Conservation (phyloP, 1,140 invertebrate genomes). For the Hirudo medicinalis region DNA sequence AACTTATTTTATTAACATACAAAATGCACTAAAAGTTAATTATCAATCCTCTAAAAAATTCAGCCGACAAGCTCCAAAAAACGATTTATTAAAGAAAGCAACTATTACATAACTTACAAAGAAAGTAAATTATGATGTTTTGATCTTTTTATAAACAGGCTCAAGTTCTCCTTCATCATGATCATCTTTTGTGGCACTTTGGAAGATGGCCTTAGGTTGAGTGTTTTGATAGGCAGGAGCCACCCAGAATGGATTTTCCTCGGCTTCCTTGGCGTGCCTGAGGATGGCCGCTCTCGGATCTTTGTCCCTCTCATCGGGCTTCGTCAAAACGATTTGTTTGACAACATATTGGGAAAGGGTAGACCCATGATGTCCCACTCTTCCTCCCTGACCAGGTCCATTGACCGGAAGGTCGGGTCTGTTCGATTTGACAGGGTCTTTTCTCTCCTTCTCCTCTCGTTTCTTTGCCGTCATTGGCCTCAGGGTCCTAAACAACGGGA, state of each 20-base stretch:
- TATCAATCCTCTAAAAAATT: neutral
- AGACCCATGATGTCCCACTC: constrained; percentile 83
- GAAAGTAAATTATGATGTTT: constrained; percentile 26
- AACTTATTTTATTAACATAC: neutral
- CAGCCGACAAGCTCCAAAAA: too few species aligned
- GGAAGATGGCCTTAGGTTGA: constrained; percentile 65
- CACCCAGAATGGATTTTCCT: constrained; percentile 85
- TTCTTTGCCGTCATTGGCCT: constrained; percentile 74
- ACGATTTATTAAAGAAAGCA: neutral
- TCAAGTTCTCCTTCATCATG: constrained; percentile 37
- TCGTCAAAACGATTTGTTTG: constrained; percentile 73
- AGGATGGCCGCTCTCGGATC: constrained; percentile 91
- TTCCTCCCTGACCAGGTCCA: constrained; percentile 64
- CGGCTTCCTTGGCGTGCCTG: constrained; percentile 90
- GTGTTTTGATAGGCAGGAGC: constrained; percentile 45
- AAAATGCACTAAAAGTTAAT: neutral
- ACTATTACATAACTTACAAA: neutral
- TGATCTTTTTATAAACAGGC: constrained; percentile 42
- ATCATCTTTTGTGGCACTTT: constrained; percentile 32
- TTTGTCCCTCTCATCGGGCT: constrained; percentile 83
- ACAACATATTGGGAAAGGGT: constrained; percentile 95
- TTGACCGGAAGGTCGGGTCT: constrained; percentile 86
- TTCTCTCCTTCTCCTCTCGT: constrained; percentile 75
- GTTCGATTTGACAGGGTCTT: constrained; percentile 81
- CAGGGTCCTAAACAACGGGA: constrained; percentile 87